Evolutionary conservation across 2,113 vertebrate species (phyloP).

Genomic region (Gymnorhina tibicen): DNA sequence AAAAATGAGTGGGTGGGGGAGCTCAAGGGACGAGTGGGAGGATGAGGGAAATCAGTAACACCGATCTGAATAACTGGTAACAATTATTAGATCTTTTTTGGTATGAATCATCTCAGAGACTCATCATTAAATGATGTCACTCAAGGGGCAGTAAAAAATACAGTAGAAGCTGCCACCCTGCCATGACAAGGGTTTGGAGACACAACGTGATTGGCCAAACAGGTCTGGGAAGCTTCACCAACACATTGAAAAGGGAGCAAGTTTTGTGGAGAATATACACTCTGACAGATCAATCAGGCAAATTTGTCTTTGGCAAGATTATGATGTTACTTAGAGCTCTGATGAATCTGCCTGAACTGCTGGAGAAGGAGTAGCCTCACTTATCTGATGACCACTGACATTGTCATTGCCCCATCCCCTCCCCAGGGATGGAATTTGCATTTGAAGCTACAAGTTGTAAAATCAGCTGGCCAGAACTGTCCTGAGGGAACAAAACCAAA

Average conservation of each 20-base stretch:
- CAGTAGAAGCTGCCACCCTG: neutral
- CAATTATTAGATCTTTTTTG: slow-evolving; percentile 51
- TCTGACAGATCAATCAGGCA: neutral
- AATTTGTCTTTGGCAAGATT: neutral
- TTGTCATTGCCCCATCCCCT: neutral
- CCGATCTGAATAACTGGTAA: slow-evolving; percentile 51
- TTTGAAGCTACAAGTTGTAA: neutral
- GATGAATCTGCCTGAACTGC: neutral
- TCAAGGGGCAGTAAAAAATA: neutral
- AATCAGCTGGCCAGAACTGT: neutral
- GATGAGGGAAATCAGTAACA: slow-evolving; percentile 41
- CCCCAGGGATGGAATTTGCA: neutral
- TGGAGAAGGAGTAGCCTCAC: neutral
- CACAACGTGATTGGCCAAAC: neutral
- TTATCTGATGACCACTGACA: neutral
- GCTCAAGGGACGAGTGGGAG: slow-evolving; percentile 49
- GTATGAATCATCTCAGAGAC: slow-evolving; percentile 43
- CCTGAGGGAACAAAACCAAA: neutral
- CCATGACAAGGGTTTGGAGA: neutral
- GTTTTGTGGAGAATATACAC: neutral
- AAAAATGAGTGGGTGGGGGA: slow-evolving; percentile 21
- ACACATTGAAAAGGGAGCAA: neutral
- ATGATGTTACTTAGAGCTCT: neutral
- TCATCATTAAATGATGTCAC: slow-evolving; percentile 4
- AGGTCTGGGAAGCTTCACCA: neutral